Percentiles rank a stretch among this genome's conserved stretches.
phyloP scores from a whole-genome alignment of 1,140 invertebrate genomes.

The Neodiprion fabricii region DNA sequence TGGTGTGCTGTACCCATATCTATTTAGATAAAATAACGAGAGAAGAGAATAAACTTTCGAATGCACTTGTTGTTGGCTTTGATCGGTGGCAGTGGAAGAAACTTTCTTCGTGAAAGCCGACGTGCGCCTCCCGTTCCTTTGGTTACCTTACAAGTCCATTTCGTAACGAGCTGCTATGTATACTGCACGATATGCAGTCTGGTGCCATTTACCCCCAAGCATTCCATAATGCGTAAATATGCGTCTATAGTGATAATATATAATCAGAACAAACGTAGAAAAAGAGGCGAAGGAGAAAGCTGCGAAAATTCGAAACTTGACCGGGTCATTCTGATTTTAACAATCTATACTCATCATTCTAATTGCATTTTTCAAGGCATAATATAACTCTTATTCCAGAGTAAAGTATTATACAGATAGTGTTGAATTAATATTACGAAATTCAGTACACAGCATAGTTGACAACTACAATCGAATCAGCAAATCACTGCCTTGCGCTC shows the following conservation, averaged over 20 bases:
- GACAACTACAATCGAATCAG: too few species aligned
- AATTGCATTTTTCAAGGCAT: too few species aligned
- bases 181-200: too few species aligned
- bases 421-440: too few species aligned
- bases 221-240: constrained; percentile 53
- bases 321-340: too few species aligned
- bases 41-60: constrained; percentile 46
- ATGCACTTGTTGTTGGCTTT: constrained; percentile 43
- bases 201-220: constrained; percentile 39
- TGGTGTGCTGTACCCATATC: constrained; percentile 17
- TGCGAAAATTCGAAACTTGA: neutral
- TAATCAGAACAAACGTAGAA: neutral
- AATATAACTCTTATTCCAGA: too few species aligned
- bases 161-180: constrained; percentile 44
- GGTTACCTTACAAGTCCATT: constrained; percentile 51
- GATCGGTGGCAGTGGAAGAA: constrained; percentile 18
- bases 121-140: neutral
- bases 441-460: too few species aligned
- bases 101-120: constrained; percentile 57
- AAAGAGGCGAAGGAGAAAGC: neutral
- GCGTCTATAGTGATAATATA: neutral
- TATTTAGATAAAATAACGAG: constrained; percentile 16
- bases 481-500: too few species aligned
- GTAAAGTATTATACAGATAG: too few species aligned
- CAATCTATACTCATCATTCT: too few species aligned